Conservation (phyloP, 1,140 invertebrate species). For the Temnothorax curvispinosus region DNA sequence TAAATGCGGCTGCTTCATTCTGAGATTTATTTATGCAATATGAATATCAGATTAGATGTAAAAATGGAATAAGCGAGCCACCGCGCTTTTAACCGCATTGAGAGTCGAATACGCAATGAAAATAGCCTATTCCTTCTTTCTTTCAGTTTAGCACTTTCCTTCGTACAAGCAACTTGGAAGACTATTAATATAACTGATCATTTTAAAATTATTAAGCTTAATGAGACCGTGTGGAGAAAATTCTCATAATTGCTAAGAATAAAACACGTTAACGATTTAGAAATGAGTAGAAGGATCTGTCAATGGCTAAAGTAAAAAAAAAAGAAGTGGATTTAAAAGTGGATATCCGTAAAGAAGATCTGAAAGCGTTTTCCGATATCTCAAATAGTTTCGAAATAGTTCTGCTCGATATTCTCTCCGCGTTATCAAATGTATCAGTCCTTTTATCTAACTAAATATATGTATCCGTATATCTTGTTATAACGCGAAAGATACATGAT, state of each 20-base stretch:
- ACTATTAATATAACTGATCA: neutral
- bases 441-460: conserved; percentile 31
- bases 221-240: neutral
- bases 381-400: conserved; percentile 47
- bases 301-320: neutral
- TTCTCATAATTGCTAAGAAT: conserved; percentile 25
- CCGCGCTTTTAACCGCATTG: neutral
- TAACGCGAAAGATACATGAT: neutral
- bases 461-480: conserved; percentile 1
- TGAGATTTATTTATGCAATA: conserved; percentile 35
- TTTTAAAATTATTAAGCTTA: conserved; percentile 49
- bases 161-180: neutral
- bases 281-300: conserved; percentile 13
- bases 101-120: conserved; percentile 8
- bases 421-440: neutral
- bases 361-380: conserved; percentile 29
- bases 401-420: conserved; percentile 7
- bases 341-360: conserved; percentile 23
- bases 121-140: neutral
- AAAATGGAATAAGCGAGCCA: neutral
- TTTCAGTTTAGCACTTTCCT: neutral
- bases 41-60: conserved; percentile 33
- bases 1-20: conserved; percentile 19
- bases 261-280: conserved; percentile 38
- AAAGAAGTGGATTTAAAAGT: conserved; percentile 1